phyloP scores from a whole-genome alignment of 2,113 vertebrate species.

The Brachyhypopomus gauderio region DNA sequence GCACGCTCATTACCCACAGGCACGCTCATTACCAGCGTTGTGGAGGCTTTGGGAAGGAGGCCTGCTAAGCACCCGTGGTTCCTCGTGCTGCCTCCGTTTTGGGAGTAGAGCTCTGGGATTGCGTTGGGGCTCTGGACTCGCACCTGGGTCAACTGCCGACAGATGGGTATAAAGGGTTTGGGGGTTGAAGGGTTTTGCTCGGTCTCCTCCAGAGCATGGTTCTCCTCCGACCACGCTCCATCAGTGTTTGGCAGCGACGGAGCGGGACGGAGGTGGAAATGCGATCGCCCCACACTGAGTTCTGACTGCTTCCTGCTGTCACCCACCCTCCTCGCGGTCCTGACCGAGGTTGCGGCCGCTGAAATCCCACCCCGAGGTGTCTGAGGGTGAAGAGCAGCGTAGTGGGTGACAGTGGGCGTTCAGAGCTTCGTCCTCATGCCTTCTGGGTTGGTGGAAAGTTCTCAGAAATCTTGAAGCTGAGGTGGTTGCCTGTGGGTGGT shows the following conservation, averaged over 20 bases:
- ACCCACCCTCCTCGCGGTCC: conserved; percentile 33
- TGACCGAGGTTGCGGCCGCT: conserved; percentile 19
- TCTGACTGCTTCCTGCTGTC: conserved; percentile 15
- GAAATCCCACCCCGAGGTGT: conserved; percentile 45
- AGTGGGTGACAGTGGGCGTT: not conserved
- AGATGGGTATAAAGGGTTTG: not conserved
- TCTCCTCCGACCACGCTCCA: no score
- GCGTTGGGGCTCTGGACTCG: conserved; percentile 19
- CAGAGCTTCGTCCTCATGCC: no score
- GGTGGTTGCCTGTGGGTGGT: not conserved
- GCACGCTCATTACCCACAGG: no score
- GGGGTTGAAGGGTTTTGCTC: no score
- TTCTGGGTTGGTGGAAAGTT: not conserved
- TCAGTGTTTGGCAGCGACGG: not conserved
- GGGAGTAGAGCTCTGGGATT: conserved; percentile 34
- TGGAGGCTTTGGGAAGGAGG: not conserved
- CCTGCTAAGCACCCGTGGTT: not conserved
- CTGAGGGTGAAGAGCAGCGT: conserved; percentile 41
- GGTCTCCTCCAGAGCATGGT: no score
- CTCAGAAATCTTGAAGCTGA: not conserved
- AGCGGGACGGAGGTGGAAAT: conserved; percentile 1
- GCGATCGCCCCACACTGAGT: conserved; percentile 36
- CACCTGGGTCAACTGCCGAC: not conserved
- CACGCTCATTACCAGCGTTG: not conserved
- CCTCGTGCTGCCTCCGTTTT: not conserved